Evolutionary conservation across 2,888 invertebrate genomes (phyloP).

Genomic region (Pollenia griseotomentosa): DNA sequence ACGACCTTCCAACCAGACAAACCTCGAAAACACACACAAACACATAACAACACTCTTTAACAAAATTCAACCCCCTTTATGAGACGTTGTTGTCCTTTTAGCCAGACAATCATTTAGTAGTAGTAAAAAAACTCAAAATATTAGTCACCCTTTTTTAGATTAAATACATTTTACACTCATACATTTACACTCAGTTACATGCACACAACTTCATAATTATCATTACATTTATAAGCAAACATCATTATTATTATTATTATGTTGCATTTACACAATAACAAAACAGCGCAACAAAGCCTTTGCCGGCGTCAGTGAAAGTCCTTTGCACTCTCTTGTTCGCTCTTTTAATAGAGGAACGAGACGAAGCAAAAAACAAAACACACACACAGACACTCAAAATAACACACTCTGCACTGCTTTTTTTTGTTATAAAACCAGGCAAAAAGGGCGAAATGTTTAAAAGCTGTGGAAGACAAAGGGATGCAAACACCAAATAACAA

Average conservation of each 20-base stretch:
- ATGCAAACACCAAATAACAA: conserved; percentile 46
- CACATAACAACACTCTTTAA: conserved; percentile 8
- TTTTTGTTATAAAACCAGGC: conserved; percentile 21
- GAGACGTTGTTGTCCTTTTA: conserved; percentile 82
- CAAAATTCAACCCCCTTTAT: conserved; percentile 80
- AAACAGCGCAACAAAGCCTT: conserved; percentile 47
- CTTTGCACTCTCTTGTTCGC: conserved; percentile 77
- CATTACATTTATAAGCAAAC: conserved; percentile 44
- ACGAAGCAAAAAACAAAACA: conserved; percentile 1
- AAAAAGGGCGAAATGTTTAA: conserved; percentile 25
- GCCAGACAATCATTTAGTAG: conserved; percentile 73
- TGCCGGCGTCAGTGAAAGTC: conserved; percentile 80
- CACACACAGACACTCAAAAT: too few species aligned
- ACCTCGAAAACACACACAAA: conserved; percentile 56
- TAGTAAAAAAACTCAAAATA: conserved; percentile 75
- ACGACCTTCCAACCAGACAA: conserved; percentile 76
- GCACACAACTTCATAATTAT: conserved; percentile 62
- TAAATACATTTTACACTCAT: conserved; percentile 49
- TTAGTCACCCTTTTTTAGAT: conserved; percentile 83
- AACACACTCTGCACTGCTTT: conserved; percentile 36
- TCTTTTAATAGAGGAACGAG: conserved; percentile 71
- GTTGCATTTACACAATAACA: conserved; percentile 43
- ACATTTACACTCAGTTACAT: conserved; percentile 41
- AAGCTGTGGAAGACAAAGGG: conserved; percentile 14
- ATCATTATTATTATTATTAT: conserved; percentile 53